These are phyloP conservation scores for Drosophila differens DNA, from an alignment of 2,888 invertebrate species.

Conservation along the genomic window DNA sequence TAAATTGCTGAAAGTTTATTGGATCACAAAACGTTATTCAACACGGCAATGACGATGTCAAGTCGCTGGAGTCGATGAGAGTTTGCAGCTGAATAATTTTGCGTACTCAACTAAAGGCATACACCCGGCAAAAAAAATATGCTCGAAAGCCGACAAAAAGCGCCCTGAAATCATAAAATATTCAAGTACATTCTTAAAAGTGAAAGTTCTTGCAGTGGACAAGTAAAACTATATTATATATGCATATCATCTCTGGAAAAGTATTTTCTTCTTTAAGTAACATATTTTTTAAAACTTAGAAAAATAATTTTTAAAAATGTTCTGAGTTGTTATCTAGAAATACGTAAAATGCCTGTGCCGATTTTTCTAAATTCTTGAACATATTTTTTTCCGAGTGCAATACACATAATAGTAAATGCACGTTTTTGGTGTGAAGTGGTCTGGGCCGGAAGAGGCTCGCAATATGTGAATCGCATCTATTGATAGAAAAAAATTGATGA, in stretches of 20 bases:
- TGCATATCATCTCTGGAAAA: too few relatives aligned
- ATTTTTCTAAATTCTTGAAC: too few relatives aligned
- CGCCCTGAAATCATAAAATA: neutral
- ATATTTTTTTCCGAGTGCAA: neutral
- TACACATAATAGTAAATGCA: neutral
- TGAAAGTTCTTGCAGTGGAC: neutral
- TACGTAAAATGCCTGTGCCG: neutral
- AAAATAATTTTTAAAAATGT: neutral
- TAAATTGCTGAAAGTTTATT: constrained; percentile 79
- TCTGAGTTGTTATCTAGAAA: neutral
- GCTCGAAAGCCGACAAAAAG: neutral
- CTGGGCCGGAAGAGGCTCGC: constrained; percentile 26
- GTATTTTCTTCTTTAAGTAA: neutral
- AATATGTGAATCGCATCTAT: constrained; percentile 13
- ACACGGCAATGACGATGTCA: constrained; percentile 66
- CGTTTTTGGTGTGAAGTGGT: constrained; percentile 23
- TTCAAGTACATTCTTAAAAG: neutral
- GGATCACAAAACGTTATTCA: constrained; percentile 81
- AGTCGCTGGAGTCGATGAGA: constrained; percentile 59
- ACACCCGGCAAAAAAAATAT: neutral
- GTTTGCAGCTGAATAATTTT: constrained; percentile 53
- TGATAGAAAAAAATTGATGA: constrained; percentile 24
- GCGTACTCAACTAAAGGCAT: constrained; percentile 43
- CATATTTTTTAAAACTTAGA: neutral
- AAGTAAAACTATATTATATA: neutral